phyloP scores from a whole-genome alignment of 2,797 vertebrate species.

The Eidolon dupreanum region DNA sequence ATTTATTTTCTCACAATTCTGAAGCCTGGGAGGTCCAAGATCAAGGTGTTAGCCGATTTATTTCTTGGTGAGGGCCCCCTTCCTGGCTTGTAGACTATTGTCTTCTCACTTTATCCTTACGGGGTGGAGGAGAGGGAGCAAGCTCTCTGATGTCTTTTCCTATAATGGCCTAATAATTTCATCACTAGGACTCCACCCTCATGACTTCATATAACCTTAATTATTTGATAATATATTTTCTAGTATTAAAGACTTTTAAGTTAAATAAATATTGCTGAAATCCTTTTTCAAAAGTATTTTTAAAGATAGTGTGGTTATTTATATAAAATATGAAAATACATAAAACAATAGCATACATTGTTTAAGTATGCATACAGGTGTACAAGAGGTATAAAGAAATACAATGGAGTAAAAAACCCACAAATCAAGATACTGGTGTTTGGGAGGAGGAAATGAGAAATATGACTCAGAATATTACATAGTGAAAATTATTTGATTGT shows the following conservation, averaged over 20 bases:
- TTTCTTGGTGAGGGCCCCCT: neutral
- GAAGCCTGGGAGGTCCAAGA: neutral
- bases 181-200: neutral
- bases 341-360: neutral
- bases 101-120: neutral
- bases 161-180: neutral
- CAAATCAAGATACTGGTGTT: neutral
- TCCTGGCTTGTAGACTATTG: neutral
- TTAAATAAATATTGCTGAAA: neutral
- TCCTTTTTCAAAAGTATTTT: constrained; percentile 15
- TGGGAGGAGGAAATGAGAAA: neutral
- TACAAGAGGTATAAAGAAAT: neutral
- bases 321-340: neutral
- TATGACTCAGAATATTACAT: neutral
- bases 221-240: constrained; percentile 42
- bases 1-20: neutral
- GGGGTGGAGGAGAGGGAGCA: neutral
- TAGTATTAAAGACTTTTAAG: neutral
- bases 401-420: neutral
- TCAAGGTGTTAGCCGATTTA: neutral
- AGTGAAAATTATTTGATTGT: constrained; percentile 9
- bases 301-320: neutral
- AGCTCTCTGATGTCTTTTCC: neutral
- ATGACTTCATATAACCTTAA: neutral
- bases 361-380: neutral